Conservation (phyloP, 2,113 vertebrate genomes). For the Edolisoma coerulescens region DNA sequence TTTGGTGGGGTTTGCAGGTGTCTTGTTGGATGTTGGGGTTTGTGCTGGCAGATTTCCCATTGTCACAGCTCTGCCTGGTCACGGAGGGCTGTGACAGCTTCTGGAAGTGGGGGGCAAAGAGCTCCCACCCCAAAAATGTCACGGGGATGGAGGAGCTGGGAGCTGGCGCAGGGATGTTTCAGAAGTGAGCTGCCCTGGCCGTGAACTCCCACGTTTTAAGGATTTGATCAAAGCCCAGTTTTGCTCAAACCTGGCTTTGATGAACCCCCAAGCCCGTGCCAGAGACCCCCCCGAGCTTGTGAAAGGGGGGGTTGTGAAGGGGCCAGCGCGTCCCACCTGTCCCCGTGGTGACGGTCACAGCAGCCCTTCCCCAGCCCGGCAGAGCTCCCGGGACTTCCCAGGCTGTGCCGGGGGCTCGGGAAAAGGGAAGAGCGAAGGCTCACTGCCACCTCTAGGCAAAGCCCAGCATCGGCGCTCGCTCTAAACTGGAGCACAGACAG, state of each 20-base stretch:
- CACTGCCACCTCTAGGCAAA: constrained; percentile 71
- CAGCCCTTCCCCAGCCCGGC: background rate
- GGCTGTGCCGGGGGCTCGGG: background rate
- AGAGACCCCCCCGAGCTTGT: rapidly evolving
- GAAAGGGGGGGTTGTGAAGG: rapidly evolving
- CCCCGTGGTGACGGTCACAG: rapidly evolving
- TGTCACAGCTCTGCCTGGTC: background rate
- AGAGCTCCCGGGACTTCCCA: background rate
- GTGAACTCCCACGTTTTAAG: rapidly evolving
- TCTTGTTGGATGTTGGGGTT: rapidly evolving
- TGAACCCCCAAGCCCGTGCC: background rate
- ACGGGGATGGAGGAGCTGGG: background rate
- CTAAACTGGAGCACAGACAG: constrained; percentile 33
- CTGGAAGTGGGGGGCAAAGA: background rate
- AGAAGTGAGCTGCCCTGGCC: background rate
- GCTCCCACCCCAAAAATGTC: background rate
- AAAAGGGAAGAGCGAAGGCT: constrained; percentile 61
- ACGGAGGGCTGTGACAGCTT: background rate
- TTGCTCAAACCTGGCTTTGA: rapidly evolving
- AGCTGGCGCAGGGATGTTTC: background rate
- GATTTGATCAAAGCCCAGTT: background rate
- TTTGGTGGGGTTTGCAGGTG: background rate
- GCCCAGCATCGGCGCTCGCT: background rate
- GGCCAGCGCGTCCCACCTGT: background rate
- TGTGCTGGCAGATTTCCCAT: rapidly evolving